Evolutionary conservation across 1,140 invertebrate species (phyloP).

Genomic region (Copidosoma floridanum): DNA sequence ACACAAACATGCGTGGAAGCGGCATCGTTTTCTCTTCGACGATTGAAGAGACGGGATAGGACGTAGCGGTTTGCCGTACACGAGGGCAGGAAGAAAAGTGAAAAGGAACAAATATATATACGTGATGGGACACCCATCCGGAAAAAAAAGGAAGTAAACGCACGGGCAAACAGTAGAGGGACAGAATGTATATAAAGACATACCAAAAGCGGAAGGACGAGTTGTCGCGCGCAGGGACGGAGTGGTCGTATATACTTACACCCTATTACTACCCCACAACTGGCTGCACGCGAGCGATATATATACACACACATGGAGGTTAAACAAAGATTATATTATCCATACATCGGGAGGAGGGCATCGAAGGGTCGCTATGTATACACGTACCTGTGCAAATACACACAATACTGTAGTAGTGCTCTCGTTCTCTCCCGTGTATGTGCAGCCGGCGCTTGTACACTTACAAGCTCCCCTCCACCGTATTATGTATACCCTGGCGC

Average conservation of each 20-base stretch:
- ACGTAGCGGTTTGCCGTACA: too few relatives aligned
- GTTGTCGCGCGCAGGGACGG: too few relatives aligned
- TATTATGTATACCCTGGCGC: too few relatives aligned
- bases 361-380: too few relatives aligned
- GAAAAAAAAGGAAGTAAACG: conserved; percentile 15
- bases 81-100: too few relatives aligned
- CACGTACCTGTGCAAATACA: conserved; percentile 23
- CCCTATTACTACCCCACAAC: too few relatives aligned
- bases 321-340: conserved; percentile 29
- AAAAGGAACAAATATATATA: background rate
- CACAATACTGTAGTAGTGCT: too few relatives aligned
- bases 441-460: background rate
- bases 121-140: too few relatives aligned
- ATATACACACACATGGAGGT: conserved; percentile 7
- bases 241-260: too few relatives aligned
- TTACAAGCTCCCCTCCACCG: background rate
- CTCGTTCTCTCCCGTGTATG: too few relatives aligned
- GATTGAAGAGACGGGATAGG: conserved; percentile 4
- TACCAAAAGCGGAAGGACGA: conserved; percentile 1
- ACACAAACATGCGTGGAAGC: background rate
- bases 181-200: background rate
- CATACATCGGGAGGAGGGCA: background rate
- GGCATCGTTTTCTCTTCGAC: background rate
- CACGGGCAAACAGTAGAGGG: background rate
- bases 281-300: too few relatives aligned